Percentiles rank a stretch among this genome's conserved stretches.
Conservation (phyloP, 2,797 vertebrate species). For the Macropodus opercularis region DNA sequence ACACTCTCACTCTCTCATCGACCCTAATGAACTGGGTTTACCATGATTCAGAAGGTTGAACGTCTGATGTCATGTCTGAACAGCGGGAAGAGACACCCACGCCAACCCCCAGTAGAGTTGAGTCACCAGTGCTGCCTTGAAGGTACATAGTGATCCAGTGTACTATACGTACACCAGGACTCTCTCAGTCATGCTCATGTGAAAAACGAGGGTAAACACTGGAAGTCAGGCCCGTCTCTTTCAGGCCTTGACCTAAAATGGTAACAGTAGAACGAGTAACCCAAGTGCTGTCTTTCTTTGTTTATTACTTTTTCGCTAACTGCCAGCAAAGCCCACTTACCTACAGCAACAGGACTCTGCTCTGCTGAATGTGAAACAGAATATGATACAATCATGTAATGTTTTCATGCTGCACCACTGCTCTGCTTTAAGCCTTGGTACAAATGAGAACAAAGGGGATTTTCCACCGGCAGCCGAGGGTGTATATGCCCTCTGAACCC, state of each 20-base stretch:
- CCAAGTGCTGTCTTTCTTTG: conserved; percentile 53
- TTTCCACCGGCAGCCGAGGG: conserved; percentile 75
- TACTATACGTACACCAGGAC: conserved; percentile 41
- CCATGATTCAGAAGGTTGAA: conserved; percentile 72
- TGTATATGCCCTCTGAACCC: conserved; percentile 53
- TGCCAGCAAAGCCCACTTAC: conserved; percentile 58
- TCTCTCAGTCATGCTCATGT: conserved; percentile 5
- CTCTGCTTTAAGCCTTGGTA: conserved; percentile 20
- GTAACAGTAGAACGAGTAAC: conserved; percentile 65
- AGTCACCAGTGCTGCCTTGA: conserved; percentile 53
- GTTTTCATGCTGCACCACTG: conserved; percentile 21
- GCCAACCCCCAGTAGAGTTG: conserved; percentile 46
- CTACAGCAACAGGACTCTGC: conserved; percentile 32
- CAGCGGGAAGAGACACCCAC: conserved; percentile 43
- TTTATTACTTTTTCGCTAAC: conserved; percentile 63
- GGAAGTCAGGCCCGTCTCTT: conserved; percentile 53
- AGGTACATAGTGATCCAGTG: conserved; percentile 37
- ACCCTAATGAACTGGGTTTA: conserved; percentile 33
- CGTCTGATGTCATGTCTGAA: conserved; percentile 79
- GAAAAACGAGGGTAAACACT: conserved; percentile 58
- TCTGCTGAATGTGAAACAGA: conserved; percentile 34
- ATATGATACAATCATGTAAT: conserved; percentile 36
- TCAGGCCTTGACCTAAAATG: conserved; percentile 78
- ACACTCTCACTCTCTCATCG: conserved; percentile 49
- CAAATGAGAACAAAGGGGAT: conserved; percentile 68